These are phyloP conservation scores for Thunnus albacares DNA, from an alignment of 2,797 vertebrate genomes.

Conservation along the genomic window DNA sequence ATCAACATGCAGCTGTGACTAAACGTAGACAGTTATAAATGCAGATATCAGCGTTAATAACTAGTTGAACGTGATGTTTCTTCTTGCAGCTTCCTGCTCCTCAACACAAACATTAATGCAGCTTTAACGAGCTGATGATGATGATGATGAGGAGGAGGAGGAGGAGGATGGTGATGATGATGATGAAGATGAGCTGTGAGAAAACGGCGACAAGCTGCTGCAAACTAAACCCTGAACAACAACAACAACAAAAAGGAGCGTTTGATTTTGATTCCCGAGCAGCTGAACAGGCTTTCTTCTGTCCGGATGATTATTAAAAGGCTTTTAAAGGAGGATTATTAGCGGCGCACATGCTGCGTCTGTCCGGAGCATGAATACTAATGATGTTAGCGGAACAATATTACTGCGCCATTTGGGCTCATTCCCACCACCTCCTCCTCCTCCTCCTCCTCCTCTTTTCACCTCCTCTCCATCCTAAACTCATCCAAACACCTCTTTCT, in stretches of 20 bases:
- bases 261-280: constrained; percentile 34
- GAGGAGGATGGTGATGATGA: not conserved
- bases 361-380: constrained; percentile 72
- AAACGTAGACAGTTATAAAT: too few relatives aligned
- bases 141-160: not conserved
- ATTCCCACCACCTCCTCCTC: constrained; percentile 83
- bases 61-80: too few relatives aligned
- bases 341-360: constrained; percentile 48
- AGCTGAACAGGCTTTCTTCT: constrained; percentile 47
- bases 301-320: constrained; percentile 48
- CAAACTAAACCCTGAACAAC: not conserved
- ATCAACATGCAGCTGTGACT: too few relatives aligned
- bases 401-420: constrained; percentile 84
- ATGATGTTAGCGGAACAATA: constrained; percentile 71
- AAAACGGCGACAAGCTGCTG: constrained; percentile 13
- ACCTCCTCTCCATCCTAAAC: not conserved
- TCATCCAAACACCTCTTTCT: not conserved
- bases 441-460: constrained; percentile 5
- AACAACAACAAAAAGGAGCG: not conserved
- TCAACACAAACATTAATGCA: too few relatives aligned
- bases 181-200: constrained; percentile 17
- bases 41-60: too few relatives aligned
- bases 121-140: not conserved
- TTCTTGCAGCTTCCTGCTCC: too few relatives aligned
- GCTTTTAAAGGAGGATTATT: constrained; percentile 69